Percentiles rank a stretch among this genome's conserved stretches.
Evolutionary conservation across 1,140 invertebrate genomes (phyloP).

Genomic region (Leptopilina clavipes): DNA sequence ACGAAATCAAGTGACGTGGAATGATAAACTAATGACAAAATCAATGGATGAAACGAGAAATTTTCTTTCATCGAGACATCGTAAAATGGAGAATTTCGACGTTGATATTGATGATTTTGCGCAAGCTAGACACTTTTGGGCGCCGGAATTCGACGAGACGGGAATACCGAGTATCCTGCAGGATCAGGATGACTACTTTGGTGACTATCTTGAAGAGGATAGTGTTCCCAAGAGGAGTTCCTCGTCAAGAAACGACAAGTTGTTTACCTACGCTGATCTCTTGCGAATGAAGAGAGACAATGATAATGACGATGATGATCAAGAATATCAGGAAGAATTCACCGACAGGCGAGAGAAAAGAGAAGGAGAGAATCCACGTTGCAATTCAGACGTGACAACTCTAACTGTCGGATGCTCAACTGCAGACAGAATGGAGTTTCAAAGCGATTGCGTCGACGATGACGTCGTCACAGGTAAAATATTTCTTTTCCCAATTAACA

Average conservation of each 20-base stretch:
- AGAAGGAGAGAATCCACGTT: constrained; percentile 66
- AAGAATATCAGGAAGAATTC: constrained; percentile 50
- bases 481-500: constrained; percentile 18
- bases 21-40: background rate
- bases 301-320: constrained; percentile 40
- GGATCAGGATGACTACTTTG: constrained; percentile 66
- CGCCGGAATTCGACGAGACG: constrained; percentile 56
- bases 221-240: constrained; percentile 61
- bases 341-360: constrained; percentile 67
- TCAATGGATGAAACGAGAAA: no score
- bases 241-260: constrained; percentile 41
- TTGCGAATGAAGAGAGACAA: constrained; percentile 55
- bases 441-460: constrained; percentile 79
- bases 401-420: constrained; percentile 81
- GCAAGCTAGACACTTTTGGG: constrained; percentile 54
- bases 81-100: constrained; percentile 61
- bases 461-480: constrained; percentile 74
- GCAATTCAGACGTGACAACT: constrained; percentile 75
- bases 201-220: constrained; percentile 62
- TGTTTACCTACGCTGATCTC: constrained; percentile 60
- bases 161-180: constrained; percentile 57
- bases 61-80: constrained; percentile 47
- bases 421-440: constrained; percentile 83
- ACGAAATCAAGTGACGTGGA: no score
- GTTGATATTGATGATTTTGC: constrained; percentile 59